Evolutionary conservation across 2,888 invertebrate genomes (phyloP).

Genomic region (Argyra leucocephala): DNA sequence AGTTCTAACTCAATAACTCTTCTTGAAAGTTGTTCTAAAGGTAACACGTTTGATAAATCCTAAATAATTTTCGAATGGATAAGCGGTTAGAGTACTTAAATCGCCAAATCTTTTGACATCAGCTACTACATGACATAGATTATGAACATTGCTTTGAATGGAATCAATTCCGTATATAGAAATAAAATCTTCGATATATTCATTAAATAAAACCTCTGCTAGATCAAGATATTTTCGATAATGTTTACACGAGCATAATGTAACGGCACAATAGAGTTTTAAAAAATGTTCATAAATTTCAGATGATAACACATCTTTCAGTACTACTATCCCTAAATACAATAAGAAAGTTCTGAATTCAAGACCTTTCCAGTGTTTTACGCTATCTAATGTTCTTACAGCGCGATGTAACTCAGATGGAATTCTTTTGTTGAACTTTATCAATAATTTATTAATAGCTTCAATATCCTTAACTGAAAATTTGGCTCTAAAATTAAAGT

Average conservation of each 20-base stretch:
- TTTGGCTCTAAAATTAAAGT: not conserved
- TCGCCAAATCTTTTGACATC: conserved; percentile 32
- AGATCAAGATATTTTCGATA: conserved; percentile 20
- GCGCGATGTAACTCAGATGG: conserved; percentile 22
- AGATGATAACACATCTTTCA: conserved; percentile 21
- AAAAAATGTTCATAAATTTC: conserved; percentile 19
- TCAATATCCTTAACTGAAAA: not conserved
- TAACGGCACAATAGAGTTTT: conserved; percentile 17
- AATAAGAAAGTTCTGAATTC: conserved; percentile 25
- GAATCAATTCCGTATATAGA: conserved; percentile 30
- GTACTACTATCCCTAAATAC: conserved; percentile 24
- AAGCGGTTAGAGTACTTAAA: conserved; percentile 7
- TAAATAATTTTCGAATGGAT: conserved; percentile 14
- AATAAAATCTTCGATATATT: conserved; percentile 23
- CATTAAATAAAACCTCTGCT: conserved; percentile 22
- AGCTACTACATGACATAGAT: conserved; percentile 32
- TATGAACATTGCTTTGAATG: conserved; percentile 36
- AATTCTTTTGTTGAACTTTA: conserved; percentile 20
- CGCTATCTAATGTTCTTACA: conserved; percentile 23
- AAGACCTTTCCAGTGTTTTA: conserved; percentile 26
- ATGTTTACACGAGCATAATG: conserved; percentile 2
- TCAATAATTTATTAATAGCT: not conserved
- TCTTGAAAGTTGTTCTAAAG: conserved; percentile 19
- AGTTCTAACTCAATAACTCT: conserved; percentile 16
- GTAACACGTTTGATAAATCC: conserved; percentile 15